phyloP scores from a whole-genome alignment of 2,797 vertebrate species.

The Tenualosa thibaudeaui region DNA sequence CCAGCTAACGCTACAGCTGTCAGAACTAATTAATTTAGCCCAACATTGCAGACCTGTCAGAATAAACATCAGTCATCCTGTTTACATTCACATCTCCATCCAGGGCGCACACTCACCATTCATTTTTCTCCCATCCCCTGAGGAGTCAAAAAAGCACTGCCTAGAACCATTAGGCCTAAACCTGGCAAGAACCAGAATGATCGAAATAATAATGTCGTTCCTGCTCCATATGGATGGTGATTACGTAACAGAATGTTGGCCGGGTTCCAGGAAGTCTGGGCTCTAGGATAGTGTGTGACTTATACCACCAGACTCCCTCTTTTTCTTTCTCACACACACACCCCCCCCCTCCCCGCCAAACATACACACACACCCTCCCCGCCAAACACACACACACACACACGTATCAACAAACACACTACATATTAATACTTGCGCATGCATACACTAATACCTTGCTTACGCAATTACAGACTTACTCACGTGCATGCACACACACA shows the following conservation, averaged over 20 bases:
- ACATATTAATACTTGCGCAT: too few species aligned
- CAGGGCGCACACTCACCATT: background rate
- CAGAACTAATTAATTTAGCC: background rate
- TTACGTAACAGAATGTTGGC: background rate
- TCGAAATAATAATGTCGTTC: background rate
- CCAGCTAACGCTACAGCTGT: background rate
- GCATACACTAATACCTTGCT: too few species aligned
- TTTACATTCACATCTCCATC: background rate
- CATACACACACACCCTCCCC: background rate
- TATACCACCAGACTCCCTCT: background rate
- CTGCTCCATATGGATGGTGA: background rate
- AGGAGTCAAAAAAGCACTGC: background rate
- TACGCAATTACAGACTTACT: too few species aligned
- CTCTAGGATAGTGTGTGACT: background rate
- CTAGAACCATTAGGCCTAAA: background rate
- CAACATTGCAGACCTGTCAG: background rate
- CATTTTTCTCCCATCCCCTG: background rate
- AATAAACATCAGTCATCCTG: background rate
- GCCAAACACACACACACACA: background rate
- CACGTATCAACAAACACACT: too few species aligned
- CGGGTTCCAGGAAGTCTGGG: background rate
- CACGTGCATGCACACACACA: too few species aligned
- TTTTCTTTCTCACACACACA: background rate
- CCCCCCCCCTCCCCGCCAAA: background rate
- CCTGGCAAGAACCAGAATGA: background rate